These are phyloP conservation scores for Erebia aethiops DNA, from an alignment of 2,888 invertebrate genomes.

Conservation along the genomic window DNA sequence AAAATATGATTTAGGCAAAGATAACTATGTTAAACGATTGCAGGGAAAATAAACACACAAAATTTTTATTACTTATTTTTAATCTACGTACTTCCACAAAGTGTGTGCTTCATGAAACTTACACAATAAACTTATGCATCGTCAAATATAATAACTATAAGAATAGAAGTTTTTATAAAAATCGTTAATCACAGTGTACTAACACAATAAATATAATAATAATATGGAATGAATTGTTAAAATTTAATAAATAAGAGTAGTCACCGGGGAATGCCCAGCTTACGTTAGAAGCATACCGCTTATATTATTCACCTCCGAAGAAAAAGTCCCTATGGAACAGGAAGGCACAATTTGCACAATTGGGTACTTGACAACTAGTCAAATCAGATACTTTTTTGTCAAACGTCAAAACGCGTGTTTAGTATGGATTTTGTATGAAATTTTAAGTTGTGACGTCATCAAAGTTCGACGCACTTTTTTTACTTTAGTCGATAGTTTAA, in stretches of 20 bases:
- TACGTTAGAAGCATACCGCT: constrained; percentile 44
- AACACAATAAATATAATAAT: constrained; percentile 57
- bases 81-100: constrained; percentile 76
- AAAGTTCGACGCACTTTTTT: too few species aligned
- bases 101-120: constrained; percentile 68
- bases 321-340: constrained; percentile 52
- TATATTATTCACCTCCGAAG: constrained; percentile 54
- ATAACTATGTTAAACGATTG: background rate
- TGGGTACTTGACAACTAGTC: too few species aligned
- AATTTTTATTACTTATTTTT: constrained; percentile 52
- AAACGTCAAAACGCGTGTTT: too few species aligned
- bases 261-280: constrained; percentile 49
- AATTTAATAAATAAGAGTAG: constrained; percentile 56
- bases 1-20: too few species aligned
- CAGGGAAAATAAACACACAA: background rate
- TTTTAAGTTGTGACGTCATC: too few species aligned
- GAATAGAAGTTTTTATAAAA: constrained; percentile 60
- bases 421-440: too few species aligned
- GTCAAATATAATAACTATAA: constrained; percentile 59
- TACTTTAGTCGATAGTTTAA: too few species aligned
- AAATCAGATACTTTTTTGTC: too few species aligned
- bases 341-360: constrained; percentile 65
- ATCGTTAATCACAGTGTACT: constrained; percentile 75
- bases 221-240: constrained; percentile 67
- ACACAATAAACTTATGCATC: constrained; percentile 62